Percentiles rank a stretch among this genome's conserved stretches.
These are phyloP conservation scores for Apodemia zela DNA, from an alignment of 2,888 invertebrate genomes.

Conservation along the genomic window DNA sequence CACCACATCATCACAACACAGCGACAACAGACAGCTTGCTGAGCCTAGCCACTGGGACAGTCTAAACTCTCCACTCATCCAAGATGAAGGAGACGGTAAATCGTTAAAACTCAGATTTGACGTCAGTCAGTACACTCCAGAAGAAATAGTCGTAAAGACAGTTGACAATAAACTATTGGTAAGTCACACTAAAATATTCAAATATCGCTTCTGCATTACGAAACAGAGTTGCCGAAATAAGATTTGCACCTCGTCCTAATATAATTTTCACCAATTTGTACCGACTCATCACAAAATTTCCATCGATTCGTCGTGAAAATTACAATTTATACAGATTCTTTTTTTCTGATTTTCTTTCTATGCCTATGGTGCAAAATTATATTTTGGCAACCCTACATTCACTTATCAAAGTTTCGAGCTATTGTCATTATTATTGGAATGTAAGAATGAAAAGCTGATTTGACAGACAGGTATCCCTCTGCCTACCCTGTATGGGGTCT, in stretches of 20 bases:
- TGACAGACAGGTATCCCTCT: too few relatives aligned
- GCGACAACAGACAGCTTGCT: constrained; percentile 80
- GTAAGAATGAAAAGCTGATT: too few relatives aligned
- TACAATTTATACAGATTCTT: too few relatives aligned
- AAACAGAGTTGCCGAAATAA: background rate
- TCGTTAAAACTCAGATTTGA: constrained; percentile 97
- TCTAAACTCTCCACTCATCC: constrained; percentile 94
- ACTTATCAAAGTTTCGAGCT: too few relatives aligned
- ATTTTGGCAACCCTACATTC: too few relatives aligned
- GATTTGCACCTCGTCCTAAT: background rate
- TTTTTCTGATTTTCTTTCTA: too few relatives aligned
- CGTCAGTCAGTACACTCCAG: constrained; percentile 97
- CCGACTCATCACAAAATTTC: background rate
- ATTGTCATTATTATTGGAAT: too few relatives aligned
- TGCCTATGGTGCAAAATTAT: too few relatives aligned
- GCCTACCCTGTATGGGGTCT: too few relatives aligned
- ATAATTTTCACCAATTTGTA: background rate
- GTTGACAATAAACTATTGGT: constrained; percentile 98
- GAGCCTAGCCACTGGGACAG: constrained; percentile 89
- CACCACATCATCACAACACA: constrained; percentile 83
- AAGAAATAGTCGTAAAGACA: constrained; percentile 99
- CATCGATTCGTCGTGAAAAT: background rate
- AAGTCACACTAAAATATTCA: constrained; percentile 50
- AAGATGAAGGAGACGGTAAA: constrained; percentile 96
- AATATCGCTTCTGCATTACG: background rate